phyloP scores from a whole-genome alignment of 2,113 vertebrate genomes.

The Callaeas wilsoni region DNA sequence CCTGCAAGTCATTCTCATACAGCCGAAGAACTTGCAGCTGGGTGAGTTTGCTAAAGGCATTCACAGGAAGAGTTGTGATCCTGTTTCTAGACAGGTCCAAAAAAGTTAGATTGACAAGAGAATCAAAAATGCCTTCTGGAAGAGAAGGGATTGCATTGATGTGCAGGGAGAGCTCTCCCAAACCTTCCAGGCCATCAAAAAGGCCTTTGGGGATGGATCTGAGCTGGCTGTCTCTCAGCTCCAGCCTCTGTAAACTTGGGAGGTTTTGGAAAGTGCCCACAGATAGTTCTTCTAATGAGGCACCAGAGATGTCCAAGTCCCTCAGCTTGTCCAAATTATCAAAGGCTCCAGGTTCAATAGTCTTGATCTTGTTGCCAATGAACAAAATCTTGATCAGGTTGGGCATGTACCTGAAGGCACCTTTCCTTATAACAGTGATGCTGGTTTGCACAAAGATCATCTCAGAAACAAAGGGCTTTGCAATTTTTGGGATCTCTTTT shows the following conservation, averaged over 20 bases:
- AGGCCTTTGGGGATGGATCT: slow-evolving; percentile 64
- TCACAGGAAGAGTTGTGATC: slow-evolving; percentile 51
- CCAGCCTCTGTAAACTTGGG: slow-evolving; percentile 59
- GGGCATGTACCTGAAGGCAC: slow-evolving; percentile 69
- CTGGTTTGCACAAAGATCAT: slow-evolving; percentile 71
- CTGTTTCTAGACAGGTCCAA: slow-evolving; percentile 76
- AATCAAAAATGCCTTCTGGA: slow-evolving; percentile 76
- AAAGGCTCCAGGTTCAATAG: slow-evolving; percentile 76
- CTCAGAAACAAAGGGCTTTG: slow-evolving; percentile 59
- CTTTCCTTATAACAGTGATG: slow-evolving; percentile 64
- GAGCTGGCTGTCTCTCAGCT: slow-evolving; percentile 70
- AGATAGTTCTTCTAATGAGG: slow-evolving; percentile 49
- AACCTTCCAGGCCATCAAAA: slow-evolving; percentile 68
- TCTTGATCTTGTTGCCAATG: slow-evolving; percentile 49
- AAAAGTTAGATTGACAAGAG: slow-evolving; percentile 59
- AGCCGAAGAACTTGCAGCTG: slow-evolving; percentile 65
- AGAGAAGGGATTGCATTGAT: slow-evolving; percentile 68
- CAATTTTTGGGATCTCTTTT: slow-evolving; percentile 62
- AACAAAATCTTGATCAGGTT: slow-evolving; percentile 72
- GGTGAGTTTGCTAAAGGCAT: slow-evolving; percentile 69
- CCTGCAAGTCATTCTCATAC: slow-evolving; percentile 74
- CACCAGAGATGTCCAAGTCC: slow-evolving; percentile 68
- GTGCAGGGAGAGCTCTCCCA: slow-evolving; percentile 64
- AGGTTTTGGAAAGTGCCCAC: slow-evolving; percentile 73
- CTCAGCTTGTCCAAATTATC: slow-evolving; percentile 65